Evolutionary conservation across 2,888 invertebrate genomes (phyloP).

Genomic region (Lasioglossum zephyrum): DNA sequence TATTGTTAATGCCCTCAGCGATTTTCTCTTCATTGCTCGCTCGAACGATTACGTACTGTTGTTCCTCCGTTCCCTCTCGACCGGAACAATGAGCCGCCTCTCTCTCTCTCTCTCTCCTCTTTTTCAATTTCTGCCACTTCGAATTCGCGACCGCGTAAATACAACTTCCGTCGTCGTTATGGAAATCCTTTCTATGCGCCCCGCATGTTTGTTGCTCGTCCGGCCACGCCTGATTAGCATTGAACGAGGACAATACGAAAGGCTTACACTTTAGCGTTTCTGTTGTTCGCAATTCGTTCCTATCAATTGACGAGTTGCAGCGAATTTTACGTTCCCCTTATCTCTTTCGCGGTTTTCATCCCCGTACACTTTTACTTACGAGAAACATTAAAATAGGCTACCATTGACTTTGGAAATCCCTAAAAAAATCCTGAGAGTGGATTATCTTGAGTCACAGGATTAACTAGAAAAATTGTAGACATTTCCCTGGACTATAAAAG

Average conservation of each 20-base stretch:
- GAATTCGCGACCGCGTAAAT: constrained; percentile 32
- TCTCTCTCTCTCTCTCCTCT: constrained; percentile 41
- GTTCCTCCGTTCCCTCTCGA: constrained; percentile 41
- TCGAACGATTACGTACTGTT: constrained; percentile 34
- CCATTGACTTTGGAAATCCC: neutral
- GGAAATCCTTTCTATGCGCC: constrained; percentile 25
- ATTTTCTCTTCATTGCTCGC: constrained; percentile 54
- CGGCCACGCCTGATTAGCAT: constrained; percentile 52
- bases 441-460: too few relatives aligned
- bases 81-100: constrained; percentile 34
- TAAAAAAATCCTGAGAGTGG: neutral
- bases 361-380: neutral
- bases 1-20: constrained; percentile 43
- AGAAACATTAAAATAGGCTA: neutral
- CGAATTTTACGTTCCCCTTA: neutral
- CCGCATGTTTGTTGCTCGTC: constrained; percentile 19
- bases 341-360: neutral
- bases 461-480: too few relatives aligned
- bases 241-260: constrained; percentile 46
- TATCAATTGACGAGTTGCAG: constrained; percentile 16
- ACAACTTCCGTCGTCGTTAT: constrained; percentile 50
- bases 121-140: constrained; percentile 53
- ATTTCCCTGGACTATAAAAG: too few relatives aligned
- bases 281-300: constrained; percentile 19
- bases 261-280: constrained; percentile 26